phyloP scores from a whole-genome alignment of 2,113 vertebrate genomes.

The Rhinopomastus cyanomelas region DNA sequence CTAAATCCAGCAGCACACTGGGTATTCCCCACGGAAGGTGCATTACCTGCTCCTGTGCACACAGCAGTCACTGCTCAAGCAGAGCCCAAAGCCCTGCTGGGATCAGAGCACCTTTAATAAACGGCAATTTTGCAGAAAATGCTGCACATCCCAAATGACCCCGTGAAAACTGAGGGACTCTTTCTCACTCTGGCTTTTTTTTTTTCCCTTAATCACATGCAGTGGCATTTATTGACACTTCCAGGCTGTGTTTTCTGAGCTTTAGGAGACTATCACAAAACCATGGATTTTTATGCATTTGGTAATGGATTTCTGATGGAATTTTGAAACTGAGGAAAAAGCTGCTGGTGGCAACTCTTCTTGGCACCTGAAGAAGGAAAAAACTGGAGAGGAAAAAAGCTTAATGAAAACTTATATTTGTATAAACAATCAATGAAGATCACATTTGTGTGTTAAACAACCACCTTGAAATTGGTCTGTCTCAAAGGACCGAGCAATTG shows the following conservation, averaged over 20 bases:
- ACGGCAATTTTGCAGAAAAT: constrained; percentile 53
- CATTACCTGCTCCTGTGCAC: neutral
- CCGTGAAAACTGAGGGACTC: neutral
- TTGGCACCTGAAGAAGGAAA: neutral
- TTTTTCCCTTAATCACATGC: constrained; percentile 20
- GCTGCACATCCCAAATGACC: constrained; percentile 13
- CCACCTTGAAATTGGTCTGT: constrained; percentile 78
- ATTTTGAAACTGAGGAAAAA: constrained; percentile 53
- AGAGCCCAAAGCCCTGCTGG: neutral
- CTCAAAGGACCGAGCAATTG: constrained; percentile 72
- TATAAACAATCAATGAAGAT: constrained; percentile 71
- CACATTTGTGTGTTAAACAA: constrained; percentile 74
- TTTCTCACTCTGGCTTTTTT: neutral
- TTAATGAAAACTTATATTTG: constrained; percentile 72
- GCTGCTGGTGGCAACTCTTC: neutral
- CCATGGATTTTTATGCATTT: constrained; percentile 53
- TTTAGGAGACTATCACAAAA: constrained; percentile 61
- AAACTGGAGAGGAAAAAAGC: neutral
- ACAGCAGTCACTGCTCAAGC: neutral
- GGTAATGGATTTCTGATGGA: constrained; percentile 65
- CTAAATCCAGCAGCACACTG: neutral
- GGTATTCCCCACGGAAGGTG: neutral
- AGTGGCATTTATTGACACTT: constrained; percentile 61
- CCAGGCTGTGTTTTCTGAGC: constrained; percentile 56
- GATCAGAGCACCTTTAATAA: constrained; percentile 44